Conservation (phyloP, 92 coral and sea anemone species). For the Bergia puertoricense region DNA sequence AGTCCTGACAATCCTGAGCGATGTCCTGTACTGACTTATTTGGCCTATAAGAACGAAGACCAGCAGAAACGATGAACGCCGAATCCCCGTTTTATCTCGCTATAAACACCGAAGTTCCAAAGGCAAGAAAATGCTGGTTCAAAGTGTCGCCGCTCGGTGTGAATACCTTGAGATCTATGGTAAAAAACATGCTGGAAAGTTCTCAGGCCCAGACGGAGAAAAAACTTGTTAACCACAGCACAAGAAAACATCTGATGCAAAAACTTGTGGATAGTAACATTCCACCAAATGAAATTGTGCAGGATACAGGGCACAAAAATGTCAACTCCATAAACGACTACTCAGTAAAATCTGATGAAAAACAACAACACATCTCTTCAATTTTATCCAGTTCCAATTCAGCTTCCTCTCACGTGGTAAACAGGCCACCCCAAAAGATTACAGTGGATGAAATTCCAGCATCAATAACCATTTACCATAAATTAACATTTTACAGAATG, state of each 20-base stretch:
- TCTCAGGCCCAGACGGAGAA: constrained; percentile 51
- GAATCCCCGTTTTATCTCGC: constrained; percentile 66
- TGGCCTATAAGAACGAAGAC: constrained; percentile 61
- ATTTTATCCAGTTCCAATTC: constrained; percentile 37
- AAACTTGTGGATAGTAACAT: constrained; percentile 56
- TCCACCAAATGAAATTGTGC: constrained; percentile 64
- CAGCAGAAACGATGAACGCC: constrained; percentile 49
- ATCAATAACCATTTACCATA: too few species aligned
- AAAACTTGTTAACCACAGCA: constrained; percentile 69
- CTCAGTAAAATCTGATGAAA: constrained; percentile 49
- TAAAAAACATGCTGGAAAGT: constrained; percentile 49
- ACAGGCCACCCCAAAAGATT: not conserved
- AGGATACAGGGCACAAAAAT: constrained; percentile 63
- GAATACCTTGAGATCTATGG: constrained; percentile 54
- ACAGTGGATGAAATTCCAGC: not conserved
- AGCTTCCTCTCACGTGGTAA: not conserved
- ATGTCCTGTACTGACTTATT: constrained; percentile 59
- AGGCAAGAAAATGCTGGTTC: constrained; percentile 61
- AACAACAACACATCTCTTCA: constrained; percentile 62
- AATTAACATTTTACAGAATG: too few species aligned
- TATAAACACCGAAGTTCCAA: constrained; percentile 56
- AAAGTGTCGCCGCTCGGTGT: constrained; percentile 55
- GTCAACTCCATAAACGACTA: constrained; percentile 66
- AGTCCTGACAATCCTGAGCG: constrained; percentile 57
- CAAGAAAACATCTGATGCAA: constrained; percentile 63